These are phyloP conservation scores for Anarrhichthys ocellatus DNA, from an alignment of 2,113 vertebrate genomes.

Conservation along the genomic window DNA sequence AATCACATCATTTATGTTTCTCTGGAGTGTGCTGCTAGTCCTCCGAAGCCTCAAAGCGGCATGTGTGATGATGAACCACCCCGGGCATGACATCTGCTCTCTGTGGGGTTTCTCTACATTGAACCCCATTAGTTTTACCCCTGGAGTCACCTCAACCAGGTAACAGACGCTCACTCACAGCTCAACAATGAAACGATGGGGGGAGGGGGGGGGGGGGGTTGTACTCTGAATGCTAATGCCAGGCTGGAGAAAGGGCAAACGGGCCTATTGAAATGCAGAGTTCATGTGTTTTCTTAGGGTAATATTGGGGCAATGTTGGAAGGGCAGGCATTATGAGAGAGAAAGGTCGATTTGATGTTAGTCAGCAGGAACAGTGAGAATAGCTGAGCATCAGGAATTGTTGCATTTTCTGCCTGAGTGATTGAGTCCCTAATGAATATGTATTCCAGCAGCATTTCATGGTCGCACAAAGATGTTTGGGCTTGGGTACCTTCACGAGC, in stretches of 20 bases:
- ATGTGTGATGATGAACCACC: constrained; percentile 51
- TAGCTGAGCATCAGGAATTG: constrained; percentile 62
- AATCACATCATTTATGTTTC: constrained; percentile 61
- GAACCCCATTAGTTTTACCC: constrained; percentile 29
- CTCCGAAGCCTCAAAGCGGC: constrained; percentile 46
- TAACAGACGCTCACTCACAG: constrained; percentile 45
- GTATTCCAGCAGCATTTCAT: constrained; percentile 48
- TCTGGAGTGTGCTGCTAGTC: constrained; percentile 30
- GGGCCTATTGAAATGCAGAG: constrained; percentile 85
- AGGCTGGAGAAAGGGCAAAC: constrained; percentile 80
- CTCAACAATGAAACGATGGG: constrained; percentile 36
- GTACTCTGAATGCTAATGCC: constrained; percentile 83
- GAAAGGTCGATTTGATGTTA: constrained; percentile 78
- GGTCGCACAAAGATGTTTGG: constrained; percentile 48
- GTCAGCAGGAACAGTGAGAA: constrained; percentile 67
- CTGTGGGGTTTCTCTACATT: constrained; percentile 9
- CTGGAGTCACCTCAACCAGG: constrained; percentile 49
- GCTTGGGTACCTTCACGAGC: constrained; percentile 20
- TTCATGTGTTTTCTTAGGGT: constrained; percentile 83
- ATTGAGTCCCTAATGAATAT: constrained; percentile 57
- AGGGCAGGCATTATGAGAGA: constrained; percentile 71
- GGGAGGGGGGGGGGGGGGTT: constrained; percentile 25
- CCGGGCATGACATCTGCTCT: constrained; percentile 3
- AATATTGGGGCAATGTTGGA: constrained; percentile 80
- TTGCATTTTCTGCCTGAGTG: constrained; percentile 64